Base-by-base conservation (phyloP, 64 coral and sea anemone genomes). In the Astreopora myriophthalma region DNA sequence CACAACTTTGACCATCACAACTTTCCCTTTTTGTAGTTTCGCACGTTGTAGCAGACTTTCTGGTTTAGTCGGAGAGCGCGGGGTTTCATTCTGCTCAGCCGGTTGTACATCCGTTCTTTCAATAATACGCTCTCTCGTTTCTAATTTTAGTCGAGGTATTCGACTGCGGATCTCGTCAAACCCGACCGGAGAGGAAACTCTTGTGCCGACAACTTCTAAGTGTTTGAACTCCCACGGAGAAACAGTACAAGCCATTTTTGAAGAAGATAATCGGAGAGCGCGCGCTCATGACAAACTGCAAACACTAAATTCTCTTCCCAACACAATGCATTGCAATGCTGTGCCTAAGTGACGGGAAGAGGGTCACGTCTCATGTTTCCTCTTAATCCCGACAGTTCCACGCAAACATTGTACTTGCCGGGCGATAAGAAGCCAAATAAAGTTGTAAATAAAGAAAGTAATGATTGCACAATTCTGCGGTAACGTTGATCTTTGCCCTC, bases 141-240 rank as follows among this genome's bases (percentile, higher is more conserved):
- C 89, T 27, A 91, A 32, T 55, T 84, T 71, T 5, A 91, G 79
- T 48, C 71, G 62, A n/a, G 89, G 89, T 73, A 91, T 91, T 74
- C 89, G 61, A 17, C n/a, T 29, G 23, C 89, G 66, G 71, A 85
- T 74, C 26, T 73, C 78, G 22, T 40, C 34, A 23, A 82, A 82
- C n/a, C 74, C 79, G 17, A 25, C 12, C 5, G 65, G 89, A 29
- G 19, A 29, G 3, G 34, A 68, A 33, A 40, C 48, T 40, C 32
- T 51, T 16, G 49, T 66, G 44, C 89, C 89, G 3, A 80, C 79
- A 2, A 91, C 68, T 51, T 91, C 89, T 36, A 91, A 84, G 39
- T 84, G 67, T 84, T 71, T 57, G 49, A 91, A 91, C 34, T 91
- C 48, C 89, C 89, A 91, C 20, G 23, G 89, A 84, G 49, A 64